Evolutionary conservation across 2,113 vertebrate genomes (phyloP).

Genomic region (Pedetes capensis): DNA sequence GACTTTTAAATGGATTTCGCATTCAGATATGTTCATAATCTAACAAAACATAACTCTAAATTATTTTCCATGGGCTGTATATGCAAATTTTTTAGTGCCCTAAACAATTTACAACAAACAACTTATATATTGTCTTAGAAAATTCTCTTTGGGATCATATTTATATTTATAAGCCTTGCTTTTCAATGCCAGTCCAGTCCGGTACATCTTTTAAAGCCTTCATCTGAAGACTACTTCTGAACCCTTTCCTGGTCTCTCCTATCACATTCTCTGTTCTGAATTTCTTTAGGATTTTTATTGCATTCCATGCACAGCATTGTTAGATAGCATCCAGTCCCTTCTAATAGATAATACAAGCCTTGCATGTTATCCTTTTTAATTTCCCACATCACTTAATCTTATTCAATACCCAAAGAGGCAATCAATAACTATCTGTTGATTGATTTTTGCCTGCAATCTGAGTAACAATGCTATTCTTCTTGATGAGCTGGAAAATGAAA

Average conservation of each 20-base stretch:
- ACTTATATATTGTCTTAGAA: background rate
- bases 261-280: background rate
- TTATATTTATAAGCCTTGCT: background rate
- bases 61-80: background rate
- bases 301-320: background rate
- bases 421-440: conserved; percentile 41
- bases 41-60: background rate
- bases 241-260: background rate
- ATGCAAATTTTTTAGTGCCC: background rate
- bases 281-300: background rate
- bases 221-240: background rate
- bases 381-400: conserved; percentile 1
- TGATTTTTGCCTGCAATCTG: background rate
- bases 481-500: conserved; percentile 51
- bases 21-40: background rate
- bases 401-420: background rate
- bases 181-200: background rate
- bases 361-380: background rate
- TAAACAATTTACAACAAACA: background rate
- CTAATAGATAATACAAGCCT: background rate
- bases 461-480: background rate
- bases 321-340: background rate
- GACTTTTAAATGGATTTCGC: background rate
- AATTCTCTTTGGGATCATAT: background rate
- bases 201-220: background rate